Evolutionary conservation across 2,888 invertebrate genomes (phyloP), one percentile per base, ranked within the genome.

Genomic region (Aphodius granarius): DNA sequence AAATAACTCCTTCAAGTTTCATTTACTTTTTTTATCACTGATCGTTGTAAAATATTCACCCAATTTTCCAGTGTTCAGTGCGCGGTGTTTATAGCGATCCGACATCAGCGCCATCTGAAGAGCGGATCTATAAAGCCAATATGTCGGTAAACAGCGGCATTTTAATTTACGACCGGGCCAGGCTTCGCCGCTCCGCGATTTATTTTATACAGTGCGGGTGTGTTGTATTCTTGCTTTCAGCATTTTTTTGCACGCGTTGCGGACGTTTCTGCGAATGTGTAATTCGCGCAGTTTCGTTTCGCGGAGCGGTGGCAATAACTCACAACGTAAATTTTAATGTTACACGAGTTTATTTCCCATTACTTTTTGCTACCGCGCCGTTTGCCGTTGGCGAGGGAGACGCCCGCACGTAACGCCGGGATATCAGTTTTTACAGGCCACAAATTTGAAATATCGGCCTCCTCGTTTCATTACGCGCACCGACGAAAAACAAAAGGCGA

Each of bases 401-500:
- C 43, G 43, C 43, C 3, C 43, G 43, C 43, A 6, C 43, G 43
- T 43, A 9, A 43, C 43, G 13, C 72, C 63, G 63, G 63, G 73
- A 72, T 75, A 75, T 75, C 75, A 75, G 73, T 73, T 75, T 75
- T 75, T 75, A 75, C 75, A 75, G 72, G 23, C 75, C 75, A 73
- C 75, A 75, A 75, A 75, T 75, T 75, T 75, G 75, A 75, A 75
- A 75, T 75, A 75, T 75, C 68, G 75, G 72, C 63, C 75, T n/a
- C n/a, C n/a, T 71, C 74, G 71, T 74, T 74, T 74, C 74, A 74
- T 74, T 74, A 74, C 64, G 74, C n/a, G n/a, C n/a, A n/a, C 71
- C 74, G 71, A 19, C 63, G 71, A 74, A 70, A 64, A 68, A 70
- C 71, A 72, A 72, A 75, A 71, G 63, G 71, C 18, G 68, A 20